These are phyloP conservation scores for Fregata magnificens DNA, from an alignment of 2,113 vertebrate genomes.

Conservation along the genomic window DNA sequence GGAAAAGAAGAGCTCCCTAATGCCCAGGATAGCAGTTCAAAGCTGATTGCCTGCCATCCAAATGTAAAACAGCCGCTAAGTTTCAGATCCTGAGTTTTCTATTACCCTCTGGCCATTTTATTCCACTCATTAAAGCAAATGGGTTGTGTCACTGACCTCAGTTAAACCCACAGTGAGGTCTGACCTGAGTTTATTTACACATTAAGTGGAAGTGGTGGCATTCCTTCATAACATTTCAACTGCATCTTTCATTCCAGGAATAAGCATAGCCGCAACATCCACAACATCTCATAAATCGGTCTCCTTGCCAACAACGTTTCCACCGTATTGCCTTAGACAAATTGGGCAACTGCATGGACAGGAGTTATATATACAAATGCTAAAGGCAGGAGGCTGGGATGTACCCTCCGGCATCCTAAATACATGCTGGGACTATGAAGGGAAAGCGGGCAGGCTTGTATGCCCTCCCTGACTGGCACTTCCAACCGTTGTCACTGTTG, in stretches of 20 bases:
- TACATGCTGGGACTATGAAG: not conserved
- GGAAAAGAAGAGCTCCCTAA: not conserved
- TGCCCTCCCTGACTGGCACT: not conserved
- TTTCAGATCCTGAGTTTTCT: not conserved
- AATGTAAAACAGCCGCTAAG: not conserved
- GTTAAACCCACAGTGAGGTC: not conserved
- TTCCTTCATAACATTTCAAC: not conserved
- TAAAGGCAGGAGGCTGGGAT: not conserved
- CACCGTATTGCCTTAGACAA: not conserved
- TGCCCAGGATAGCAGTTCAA: not conserved
- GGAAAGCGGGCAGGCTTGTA: not conserved
- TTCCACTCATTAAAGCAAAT: not conserved
- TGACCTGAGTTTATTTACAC: not conserved
- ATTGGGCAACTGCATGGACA: not conserved
- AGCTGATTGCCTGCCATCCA: not conserved
- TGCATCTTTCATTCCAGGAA: not conserved
- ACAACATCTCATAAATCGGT: not conserved
- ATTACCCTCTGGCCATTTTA: not conserved
- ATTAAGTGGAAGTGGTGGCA: not conserved
- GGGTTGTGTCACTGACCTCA: not conserved
- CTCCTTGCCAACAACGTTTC: not conserved
- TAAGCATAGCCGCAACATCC: not conserved
- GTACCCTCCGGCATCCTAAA: not conserved
- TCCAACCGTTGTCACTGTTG: not conserved
- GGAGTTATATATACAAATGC: not conserved